Evolutionary conservation across 2,888 invertebrate genomes (phyloP).

Genomic region (Troilus luridus): DNA sequence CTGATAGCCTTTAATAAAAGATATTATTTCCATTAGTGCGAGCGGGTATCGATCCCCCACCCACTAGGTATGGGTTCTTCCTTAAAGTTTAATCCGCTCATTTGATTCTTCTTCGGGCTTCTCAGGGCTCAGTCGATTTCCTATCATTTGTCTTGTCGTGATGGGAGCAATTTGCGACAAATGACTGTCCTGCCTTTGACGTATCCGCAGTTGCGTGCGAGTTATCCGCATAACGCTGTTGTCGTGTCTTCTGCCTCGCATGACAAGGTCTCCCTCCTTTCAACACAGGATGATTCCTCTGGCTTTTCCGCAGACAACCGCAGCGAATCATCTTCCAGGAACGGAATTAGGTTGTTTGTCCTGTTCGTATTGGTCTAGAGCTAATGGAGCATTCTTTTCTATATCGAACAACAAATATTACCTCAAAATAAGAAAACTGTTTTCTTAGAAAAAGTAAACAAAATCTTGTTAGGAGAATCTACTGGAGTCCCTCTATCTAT

Average conservation of each 20-base stretch:
- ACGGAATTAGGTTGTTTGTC: constrained; percentile 7
- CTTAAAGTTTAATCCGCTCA: constrained; percentile 30
- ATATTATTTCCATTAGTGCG: constrained; percentile 27
- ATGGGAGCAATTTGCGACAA: not conserved
- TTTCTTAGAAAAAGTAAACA: not conserved
- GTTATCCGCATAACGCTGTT: constrained; percentile 8
- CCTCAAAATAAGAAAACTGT: not conserved
- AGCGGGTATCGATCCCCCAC: not conserved
- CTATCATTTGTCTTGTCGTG: constrained; percentile 28
- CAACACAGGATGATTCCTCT: not conserved
- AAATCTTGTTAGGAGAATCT: not conserved
- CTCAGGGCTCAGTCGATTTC: not conserved
- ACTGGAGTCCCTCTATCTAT: no score
- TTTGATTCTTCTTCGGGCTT: not conserved
- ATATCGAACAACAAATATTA: not conserved
- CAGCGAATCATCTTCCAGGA: not conserved
- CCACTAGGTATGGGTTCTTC: not conserved
- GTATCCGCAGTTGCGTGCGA: constrained; percentile 43
- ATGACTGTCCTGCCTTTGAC: not conserved
- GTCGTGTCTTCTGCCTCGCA: not conserved
- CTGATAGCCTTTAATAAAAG: constrained; percentile 37
- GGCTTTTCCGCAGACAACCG: constrained; percentile 14
- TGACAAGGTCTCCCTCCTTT: not conserved
- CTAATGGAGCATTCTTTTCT: not conserved
- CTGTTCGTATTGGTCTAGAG: not conserved